A percentile compares a stretch with the other conserved stretches of the same genome.
Conservation (phyloP, 2,797 vertebrate species). For the Sebastolobus altivelis region DNA sequence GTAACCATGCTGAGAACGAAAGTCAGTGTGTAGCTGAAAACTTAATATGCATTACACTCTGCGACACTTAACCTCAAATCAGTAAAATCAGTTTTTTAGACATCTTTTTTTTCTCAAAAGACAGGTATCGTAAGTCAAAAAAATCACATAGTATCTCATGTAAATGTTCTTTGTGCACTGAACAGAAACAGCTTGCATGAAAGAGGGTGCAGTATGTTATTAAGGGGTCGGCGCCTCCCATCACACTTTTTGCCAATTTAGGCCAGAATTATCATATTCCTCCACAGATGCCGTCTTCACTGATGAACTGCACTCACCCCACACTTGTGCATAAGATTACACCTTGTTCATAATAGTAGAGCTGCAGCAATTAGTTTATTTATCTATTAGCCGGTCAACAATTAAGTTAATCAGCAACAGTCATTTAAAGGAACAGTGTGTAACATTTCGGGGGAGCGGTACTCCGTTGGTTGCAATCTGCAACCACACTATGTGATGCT, state of each 20-base stretch:
- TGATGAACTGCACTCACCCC: not conserved
- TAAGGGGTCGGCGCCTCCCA: not conserved
- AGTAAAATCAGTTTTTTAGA: not conserved
- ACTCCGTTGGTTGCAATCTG: no score
- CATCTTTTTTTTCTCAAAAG: not conserved
- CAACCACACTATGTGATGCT: no score
- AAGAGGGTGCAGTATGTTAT: constrained; percentile 22
- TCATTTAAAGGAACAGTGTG: no score
- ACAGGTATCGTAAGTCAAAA: not conserved
- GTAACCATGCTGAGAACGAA: constrained; percentile 32
- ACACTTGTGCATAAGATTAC: not conserved
- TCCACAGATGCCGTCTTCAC: not conserved
- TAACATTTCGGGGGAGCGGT: no score
- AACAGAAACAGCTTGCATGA: constrained; percentile 8
- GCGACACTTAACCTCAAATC: constrained; percentile 6
- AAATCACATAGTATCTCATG: not conserved
- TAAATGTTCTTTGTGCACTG: constrained; percentile 1
- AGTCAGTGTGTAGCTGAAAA: constrained; percentile 3
- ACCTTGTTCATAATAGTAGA: not conserved
- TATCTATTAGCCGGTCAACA: not conserved
- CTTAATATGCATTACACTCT: constrained; percentile 9
- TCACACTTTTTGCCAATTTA: not conserved
- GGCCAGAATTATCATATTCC: not conserved
- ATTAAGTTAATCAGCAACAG: no score
- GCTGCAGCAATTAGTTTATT: not conserved